phyloP scores from a whole-genome alignment of 2,797 vertebrate species.

The Pristis pectinata region DNA sequence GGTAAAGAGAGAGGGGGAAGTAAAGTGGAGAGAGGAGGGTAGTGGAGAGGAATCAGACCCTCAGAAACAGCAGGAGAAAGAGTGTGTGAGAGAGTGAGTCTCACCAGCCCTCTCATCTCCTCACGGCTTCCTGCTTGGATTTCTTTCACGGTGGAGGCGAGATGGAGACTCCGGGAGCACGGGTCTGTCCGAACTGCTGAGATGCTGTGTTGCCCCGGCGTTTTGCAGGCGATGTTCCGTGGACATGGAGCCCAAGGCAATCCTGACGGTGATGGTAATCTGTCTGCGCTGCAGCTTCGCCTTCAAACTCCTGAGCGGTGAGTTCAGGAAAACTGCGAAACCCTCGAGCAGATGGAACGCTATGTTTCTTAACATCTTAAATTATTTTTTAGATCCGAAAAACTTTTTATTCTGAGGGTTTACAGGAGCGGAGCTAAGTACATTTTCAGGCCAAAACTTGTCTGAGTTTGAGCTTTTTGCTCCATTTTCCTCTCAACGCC shows the following conservation, averaged over 20 bases:
- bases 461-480: background rate
- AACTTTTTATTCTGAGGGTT: background rate
- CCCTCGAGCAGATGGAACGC: background rate
- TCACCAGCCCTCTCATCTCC: background rate
- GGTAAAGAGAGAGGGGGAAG: background rate
- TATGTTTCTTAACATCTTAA: background rate
- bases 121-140: background rate
- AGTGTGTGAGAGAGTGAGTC: background rate
- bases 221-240: background rate
- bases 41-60: background rate
- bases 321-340: background rate
- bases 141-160: background rate
- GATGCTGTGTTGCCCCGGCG: background rate
- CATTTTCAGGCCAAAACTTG: background rate
- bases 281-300: background rate
- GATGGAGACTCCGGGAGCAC: background rate
- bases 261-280: background rate
- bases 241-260: background rate
- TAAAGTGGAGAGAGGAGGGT: background rate
- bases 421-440: background rate
- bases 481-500: background rate
- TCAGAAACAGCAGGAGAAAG: background rate
- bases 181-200: background rate
- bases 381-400: background rate
- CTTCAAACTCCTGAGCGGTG: slow-evolving; percentile 19